Evolutionary conservation across 2,113 vertebrate species (phyloP).

Genomic region (Crotalus tigris): DNA sequence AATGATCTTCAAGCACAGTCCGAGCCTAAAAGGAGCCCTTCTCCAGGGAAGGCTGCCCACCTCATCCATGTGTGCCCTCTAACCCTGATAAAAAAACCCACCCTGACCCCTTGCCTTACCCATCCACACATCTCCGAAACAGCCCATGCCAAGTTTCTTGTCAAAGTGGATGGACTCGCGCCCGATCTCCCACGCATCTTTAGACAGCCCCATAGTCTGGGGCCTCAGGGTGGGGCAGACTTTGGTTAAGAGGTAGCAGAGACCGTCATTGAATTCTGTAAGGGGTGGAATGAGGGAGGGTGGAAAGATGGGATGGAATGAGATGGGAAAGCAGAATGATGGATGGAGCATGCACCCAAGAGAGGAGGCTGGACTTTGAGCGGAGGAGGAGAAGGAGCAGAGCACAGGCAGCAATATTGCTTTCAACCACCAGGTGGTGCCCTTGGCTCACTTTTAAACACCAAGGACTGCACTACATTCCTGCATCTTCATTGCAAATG

Average conservation of each 20-base stretch:
- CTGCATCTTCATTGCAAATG: neutral
- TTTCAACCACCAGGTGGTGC: neutral
- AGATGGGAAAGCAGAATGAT: conserved; percentile 50
- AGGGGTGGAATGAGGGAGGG: conserved; percentile 16
- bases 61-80: neutral
- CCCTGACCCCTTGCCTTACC: conserved; percentile 73
- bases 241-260: conserved; percentile 86
- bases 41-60: neutral
- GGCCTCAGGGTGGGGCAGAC: conserved; percentile 81
- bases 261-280: conserved; percentile 85
- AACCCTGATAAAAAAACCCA: rapidly evolving
- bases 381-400: rapidly evolving
- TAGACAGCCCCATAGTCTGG: conserved; percentile 89
- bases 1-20: neutral
- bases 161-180: conserved; percentile 78
- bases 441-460: neutral
- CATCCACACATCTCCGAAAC: conserved; percentile 96
- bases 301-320: conserved; percentile 47
- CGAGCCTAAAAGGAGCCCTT: neutral
- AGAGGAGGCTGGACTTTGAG: neutral
- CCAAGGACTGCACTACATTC: neutral
- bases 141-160: conserved; percentile 89
- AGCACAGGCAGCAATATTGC: neutral
- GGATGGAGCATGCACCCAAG: conserved; percentile 57
- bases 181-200: conserved; percentile 92